Conservation (phyloP, 1,140 invertebrate species). For the Psix sp. region DNA sequence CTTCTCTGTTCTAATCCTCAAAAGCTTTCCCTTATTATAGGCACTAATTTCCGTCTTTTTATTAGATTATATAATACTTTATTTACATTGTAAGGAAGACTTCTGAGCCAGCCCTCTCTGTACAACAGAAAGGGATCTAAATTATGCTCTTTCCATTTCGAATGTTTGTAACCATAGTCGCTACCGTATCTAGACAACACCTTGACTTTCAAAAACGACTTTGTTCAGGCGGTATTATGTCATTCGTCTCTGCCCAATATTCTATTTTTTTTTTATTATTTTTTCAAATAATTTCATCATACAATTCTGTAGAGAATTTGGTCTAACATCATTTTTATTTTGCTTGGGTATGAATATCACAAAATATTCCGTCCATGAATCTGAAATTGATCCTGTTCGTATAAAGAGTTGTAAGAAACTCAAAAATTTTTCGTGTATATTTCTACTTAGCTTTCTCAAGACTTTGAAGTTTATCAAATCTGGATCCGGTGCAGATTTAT, state of each 20-base stretch:
- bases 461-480: background rate
- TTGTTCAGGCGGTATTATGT: background rate
- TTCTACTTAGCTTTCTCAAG: background rate
- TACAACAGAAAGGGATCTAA: no score
- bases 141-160: background rate
- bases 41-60: background rate
- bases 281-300: constrained; percentile 5
- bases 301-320: background rate
- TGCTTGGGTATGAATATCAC: constrained; percentile 7
- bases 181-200: constrained; percentile 1
- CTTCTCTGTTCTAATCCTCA: background rate
- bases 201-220: background rate
- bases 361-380: background rate
- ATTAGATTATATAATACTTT: background rate
- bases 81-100: background rate
- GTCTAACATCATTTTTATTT: background rate
- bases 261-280: background rate
- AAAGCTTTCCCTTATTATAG: background rate
- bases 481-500: background rate
- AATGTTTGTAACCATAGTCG: background rate
- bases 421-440: background rate
- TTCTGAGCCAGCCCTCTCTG: background rate
- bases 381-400: background rate
- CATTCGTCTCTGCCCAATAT: constrained; percentile 1
- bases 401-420: background rate